These are phyloP conservation scores for Alouatta palliata DNA, from an alignment of 2,113 vertebrate species.

Conservation along the genomic window DNA sequence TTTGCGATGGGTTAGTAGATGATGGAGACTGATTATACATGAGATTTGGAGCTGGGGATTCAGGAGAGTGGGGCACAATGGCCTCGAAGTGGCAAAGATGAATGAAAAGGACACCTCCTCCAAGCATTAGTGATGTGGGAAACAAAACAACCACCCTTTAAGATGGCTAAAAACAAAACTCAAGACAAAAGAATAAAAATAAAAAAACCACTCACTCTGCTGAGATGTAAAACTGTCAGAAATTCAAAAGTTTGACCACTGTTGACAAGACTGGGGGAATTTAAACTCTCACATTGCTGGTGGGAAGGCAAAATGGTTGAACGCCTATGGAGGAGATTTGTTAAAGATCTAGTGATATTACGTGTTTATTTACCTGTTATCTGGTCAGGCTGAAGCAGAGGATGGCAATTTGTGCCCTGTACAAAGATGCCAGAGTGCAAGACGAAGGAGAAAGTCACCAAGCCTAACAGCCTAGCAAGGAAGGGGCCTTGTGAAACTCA, in stretches of 20 bases:
- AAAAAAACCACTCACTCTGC: background rate
- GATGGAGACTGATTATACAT: background rate
- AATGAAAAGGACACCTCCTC: background rate
- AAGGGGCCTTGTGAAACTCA: background rate
- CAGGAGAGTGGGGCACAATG: too few species aligned
- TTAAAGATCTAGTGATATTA: background rate
- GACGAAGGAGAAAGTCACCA: background rate
- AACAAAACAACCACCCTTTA: background rate
- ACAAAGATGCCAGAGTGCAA: background rate
- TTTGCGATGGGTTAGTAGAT: accelerated
- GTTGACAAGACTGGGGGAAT: background rate
- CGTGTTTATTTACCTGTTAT: background rate
- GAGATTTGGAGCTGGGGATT: background rate
- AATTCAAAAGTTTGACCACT: background rate
- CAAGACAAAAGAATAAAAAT: background rate
- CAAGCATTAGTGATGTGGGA: background rate
- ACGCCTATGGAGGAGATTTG: background rate
- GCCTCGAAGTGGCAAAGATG: background rate
- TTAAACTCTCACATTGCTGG: background rate
- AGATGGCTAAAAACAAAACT: background rate
- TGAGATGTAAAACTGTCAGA: background rate
- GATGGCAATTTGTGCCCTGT: background rate
- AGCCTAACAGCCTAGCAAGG: background rate
- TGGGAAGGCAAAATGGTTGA: background rate
- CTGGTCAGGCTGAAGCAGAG: background rate